These are phyloP conservation scores for Caenorhabditis latens DNA, from an alignment of 1,140 invertebrate species.

Conservation along the genomic window DNA sequence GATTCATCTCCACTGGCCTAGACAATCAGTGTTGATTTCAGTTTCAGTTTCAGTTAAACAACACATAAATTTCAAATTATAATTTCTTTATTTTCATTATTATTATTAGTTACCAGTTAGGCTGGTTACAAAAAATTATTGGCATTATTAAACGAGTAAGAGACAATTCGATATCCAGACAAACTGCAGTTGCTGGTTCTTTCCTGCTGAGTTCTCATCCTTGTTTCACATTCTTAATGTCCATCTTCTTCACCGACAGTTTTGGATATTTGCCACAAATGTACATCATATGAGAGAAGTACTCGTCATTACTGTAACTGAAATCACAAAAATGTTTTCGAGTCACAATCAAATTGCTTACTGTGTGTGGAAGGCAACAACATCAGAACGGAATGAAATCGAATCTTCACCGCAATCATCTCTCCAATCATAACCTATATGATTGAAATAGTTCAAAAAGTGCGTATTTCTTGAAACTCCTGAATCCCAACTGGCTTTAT, in stretches of 20 bases:
- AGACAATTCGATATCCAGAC: background rate
- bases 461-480: constrained; percentile 4
- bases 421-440: background rate
- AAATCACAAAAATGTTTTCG: no score
- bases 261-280: background rate
- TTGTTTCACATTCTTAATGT: background rate
- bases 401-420: background rate
- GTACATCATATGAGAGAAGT: background rate
- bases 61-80: background rate
- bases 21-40: no score
- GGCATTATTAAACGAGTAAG: background rate
- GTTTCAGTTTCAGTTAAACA: no score
- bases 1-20: no score
- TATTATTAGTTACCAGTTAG: background rate
- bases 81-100: background rate
- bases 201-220: background rate
- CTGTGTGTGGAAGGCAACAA: background rate
- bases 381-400: constrained; percentile 1
- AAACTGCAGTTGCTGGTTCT: background rate
- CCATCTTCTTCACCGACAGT: background rate
- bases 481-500: background rate
- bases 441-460: background rate
- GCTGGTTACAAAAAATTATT: no score
- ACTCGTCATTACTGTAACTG: no score
- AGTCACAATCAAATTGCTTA: background rate